Evolutionary conservation across 2,888 invertebrate genomes (phyloP).

Genomic region (Nomada hirtipes): DNA sequence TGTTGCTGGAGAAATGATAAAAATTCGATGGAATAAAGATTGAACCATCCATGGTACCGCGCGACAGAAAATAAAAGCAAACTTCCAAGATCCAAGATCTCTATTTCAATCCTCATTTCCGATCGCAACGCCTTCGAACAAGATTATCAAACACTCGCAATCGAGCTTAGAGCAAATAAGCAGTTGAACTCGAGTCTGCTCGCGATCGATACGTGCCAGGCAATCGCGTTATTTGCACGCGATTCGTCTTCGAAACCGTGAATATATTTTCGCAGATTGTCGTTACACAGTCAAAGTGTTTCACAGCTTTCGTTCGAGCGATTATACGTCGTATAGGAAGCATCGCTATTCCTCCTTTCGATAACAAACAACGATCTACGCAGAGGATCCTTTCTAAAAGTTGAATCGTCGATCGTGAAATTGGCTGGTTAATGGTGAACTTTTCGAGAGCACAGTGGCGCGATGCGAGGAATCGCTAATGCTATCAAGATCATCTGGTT

Average conservation of each 20-base stretch:
- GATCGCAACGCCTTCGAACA: neutral
- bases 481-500: constrained; percentile 22
- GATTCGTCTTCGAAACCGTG: neutral
- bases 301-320: neutral
- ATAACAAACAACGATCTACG: constrained; percentile 21
- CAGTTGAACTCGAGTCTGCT: neutral
- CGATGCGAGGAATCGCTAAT: constrained; percentile 43
- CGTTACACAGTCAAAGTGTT: neutral
- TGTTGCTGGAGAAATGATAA: too few species aligned
- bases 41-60: neutral
- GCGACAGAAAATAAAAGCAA: neutral
- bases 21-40: too few species aligned
- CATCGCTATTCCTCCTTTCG: too few species aligned
- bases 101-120: neutral
- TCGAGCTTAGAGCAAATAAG: constrained; percentile 9
- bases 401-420: constrained; percentile 12
- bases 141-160: neutral
- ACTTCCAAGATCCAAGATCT: neutral
- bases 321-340: too few species aligned
- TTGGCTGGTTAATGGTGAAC: neutral
- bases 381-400: neutral
- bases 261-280: constrained; percentile 33
- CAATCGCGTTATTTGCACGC: neutral
- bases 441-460: constrained; percentile 10
- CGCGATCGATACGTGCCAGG: neutral